phyloP scores from a whole-genome alignment of 2,113 vertebrate species.

The Centropus bengalensis region DNA sequence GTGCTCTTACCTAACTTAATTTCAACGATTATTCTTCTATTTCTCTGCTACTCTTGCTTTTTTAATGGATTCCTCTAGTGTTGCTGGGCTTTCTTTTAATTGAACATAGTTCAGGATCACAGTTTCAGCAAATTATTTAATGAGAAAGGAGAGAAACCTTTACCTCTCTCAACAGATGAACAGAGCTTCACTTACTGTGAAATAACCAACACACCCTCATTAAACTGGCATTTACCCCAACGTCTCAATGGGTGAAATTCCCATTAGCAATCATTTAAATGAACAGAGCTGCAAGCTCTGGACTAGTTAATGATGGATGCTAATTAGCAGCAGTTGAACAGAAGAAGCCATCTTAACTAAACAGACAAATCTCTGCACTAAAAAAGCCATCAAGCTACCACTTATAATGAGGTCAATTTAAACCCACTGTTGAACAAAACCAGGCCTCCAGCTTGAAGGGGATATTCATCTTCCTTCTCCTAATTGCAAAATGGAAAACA shows the following conservation, averaged over 20 bases:
- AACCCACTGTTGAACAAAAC: constrained; percentile 53
- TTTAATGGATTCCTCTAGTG: not conserved
- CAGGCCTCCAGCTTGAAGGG: constrained; percentile 9
- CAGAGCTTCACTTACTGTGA: constrained; percentile 30
- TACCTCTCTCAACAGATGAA: not conserved
- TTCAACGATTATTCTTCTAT: constrained; percentile 13
- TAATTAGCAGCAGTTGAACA: constrained; percentile 67
- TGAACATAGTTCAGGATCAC: constrained; percentile 2
- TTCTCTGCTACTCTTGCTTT: not conserved
- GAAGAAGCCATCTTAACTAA: constrained; percentile 62
- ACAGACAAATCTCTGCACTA: constrained; percentile 29
- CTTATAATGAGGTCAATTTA: constrained; percentile 69
- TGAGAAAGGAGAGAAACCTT: constrained; percentile 8
- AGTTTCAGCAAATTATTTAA: constrained; percentile 48
- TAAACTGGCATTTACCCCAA: constrained; percentile 65
- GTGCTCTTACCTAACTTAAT: not conserved
- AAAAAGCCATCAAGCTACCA: constrained; percentile 54
- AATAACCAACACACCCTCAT: constrained; percentile 50
- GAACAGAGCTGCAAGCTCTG: constrained; percentile 48
- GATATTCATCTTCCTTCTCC: constrained; percentile 9
- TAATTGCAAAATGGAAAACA: not conserved
- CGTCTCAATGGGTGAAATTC: constrained; percentile 1
- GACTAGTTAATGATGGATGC: constrained; percentile 55
- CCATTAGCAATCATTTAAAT: constrained; percentile 57
- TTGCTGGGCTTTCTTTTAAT: constrained; percentile 32